These are phyloP conservation scores for Coilia nasus DNA, from an alignment of 2,797 vertebrate genomes.

Conservation along the genomic window DNA sequence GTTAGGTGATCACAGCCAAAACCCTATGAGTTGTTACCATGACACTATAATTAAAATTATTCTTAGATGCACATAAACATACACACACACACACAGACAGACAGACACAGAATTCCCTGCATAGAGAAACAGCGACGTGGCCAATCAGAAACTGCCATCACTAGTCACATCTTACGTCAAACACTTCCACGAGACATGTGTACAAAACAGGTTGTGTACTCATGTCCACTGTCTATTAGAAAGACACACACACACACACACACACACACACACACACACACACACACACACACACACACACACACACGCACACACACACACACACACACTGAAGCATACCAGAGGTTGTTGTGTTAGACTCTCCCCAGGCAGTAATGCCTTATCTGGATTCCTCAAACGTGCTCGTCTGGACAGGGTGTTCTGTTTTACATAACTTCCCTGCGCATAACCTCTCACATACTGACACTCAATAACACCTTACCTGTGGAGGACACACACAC, in stretches of 20 bases:
- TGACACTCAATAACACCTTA: neutral
- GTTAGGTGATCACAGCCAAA: neutral
- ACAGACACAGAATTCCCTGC: neutral
- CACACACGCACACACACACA: constrained; percentile 26
- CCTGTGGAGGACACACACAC: neutral
- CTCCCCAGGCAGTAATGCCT: constrained; percentile 52
- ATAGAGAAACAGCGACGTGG: neutral
- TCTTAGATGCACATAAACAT: neutral
- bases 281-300: constrained; percentile 5
- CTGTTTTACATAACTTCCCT: constrained; percentile 32
- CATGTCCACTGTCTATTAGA: neutral
- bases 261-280: neutral
- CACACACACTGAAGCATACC: constrained; percentile 32
- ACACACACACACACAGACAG: neutral
- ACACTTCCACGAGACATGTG: neutral
- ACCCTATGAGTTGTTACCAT: neutral
- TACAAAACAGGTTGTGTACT: neutral
- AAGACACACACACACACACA: constrained; percentile 22
- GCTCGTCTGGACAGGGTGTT: constrained; percentile 34
- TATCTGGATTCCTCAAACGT: constrained; percentile 41
- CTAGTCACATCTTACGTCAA: neutral
- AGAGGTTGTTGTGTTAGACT: constrained; percentile 58
- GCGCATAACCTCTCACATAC: constrained; percentile 40
- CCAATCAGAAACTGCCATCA: neutral
- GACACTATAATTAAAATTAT: neutral